Evolutionary conservation across 2,113 vertebrate genomes (phyloP), one percentile per base, ranked within the genome.

Genomic region (Geococcyx californianus): DNA sequence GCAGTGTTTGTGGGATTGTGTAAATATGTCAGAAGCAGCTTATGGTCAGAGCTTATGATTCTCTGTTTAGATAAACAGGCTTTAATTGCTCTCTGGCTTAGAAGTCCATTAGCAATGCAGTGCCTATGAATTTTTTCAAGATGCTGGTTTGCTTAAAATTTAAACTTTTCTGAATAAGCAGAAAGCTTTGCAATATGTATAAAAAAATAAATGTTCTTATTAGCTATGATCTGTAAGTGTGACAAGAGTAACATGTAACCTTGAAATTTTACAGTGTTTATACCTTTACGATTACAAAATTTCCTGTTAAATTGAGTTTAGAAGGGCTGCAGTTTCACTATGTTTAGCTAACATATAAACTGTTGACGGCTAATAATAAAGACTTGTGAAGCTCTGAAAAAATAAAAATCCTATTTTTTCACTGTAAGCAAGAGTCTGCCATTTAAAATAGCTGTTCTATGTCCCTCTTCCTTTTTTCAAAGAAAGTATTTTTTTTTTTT

Each of bases 81-180:
- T 90, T 87, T 87, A 87, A 66, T 95, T 92, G 63, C 40, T 96
- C 10, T 25, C 12, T 79, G 74, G 47, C 68, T 93, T 90, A 73
- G 87, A 93, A 92, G 76, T 64, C 88, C 72, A 49, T 91, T 64
- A 93, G 40, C 70, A 94, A 52, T 81, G 90, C 55, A 80, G 63
- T 95, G 90, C 40, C 52, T 95, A 36, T 86, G 82, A 90, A 79
- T 4, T 69, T 94, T 91, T 92, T 84, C 54, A 56, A 86, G 62
- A 87, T 95, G 89, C 54, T 78, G 40, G 15, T 91, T 94, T 89
- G 17, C 70, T 80, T 95, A 44, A 78, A 70, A 87, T 28, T 23
- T 52, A 24, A 86, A 59, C 16, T 75, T 73, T 73, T 88, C 63
- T 84, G 68, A 88, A 77, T 62, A 83, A 88, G 33, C 85, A 74